Conservation (phyloP, 2,113 vertebrate genomes). For the Microcebus ravelobensis region DNA sequence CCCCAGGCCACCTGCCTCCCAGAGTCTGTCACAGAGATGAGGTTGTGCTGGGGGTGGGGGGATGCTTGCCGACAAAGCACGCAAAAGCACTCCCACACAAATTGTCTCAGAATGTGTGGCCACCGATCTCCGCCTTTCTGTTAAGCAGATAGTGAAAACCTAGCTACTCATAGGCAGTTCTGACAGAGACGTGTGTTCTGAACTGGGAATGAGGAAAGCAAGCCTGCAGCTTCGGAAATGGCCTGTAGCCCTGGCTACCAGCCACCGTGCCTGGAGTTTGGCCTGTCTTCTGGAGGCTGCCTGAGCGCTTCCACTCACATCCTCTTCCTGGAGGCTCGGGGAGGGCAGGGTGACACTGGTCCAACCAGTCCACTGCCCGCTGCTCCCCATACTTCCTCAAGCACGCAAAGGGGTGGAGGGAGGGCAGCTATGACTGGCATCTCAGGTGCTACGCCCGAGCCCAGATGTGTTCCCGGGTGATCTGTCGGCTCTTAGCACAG, state of each 20-base stretch:
- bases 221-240: neutral
- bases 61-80: too few species aligned
- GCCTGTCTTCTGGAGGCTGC: neutral
- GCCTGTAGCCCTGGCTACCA: neutral
- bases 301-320: neutral
- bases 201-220: too few species aligned
- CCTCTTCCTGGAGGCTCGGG: neutral
- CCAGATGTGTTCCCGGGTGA: neutral
- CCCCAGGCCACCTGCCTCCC: neutral
- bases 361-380: conserved; percentile 42
- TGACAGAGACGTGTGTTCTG: fast-evolving
- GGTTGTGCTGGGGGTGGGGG: neutral
- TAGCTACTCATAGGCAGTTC: neutral
- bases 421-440: neutral
- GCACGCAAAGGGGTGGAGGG: neutral
- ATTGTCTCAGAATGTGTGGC: neutral
- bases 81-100: neutral
- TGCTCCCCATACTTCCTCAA: neutral
- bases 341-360: neutral
- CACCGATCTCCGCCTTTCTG: neutral
- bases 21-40: neutral
- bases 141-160: neutral
- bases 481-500: neutral
- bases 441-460: neutral
- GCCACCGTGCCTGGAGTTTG: neutral